A percentile compares a stretch with the other conserved stretches of the same genome.
Conservation (phyloP, 1,140 invertebrate genomes). For the Caerostris darwini region DNA sequence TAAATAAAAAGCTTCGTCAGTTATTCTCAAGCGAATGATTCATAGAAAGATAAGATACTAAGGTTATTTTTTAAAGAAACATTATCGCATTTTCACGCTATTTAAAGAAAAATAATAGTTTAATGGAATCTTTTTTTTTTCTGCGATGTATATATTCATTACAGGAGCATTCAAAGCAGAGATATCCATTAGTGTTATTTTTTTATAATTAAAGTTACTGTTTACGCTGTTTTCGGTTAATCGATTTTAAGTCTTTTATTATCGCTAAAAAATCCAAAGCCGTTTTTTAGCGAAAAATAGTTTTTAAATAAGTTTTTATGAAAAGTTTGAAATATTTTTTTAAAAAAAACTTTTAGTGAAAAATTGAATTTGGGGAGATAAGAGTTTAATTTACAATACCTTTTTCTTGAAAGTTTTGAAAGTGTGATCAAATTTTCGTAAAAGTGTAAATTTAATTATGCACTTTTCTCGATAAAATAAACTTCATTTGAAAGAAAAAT, state of each 20-base stretch:
- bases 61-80: not conserved
- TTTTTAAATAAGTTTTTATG: not conserved
- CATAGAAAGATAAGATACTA: not conserved
- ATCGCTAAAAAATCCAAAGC: not conserved
- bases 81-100: not conserved
- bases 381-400: too few species aligned
- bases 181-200: not conserved
- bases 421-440: too few species aligned
- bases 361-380: too few species aligned
- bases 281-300: too few species aligned
- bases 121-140: slow-evolving; percentile 4
- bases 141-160: not conserved
- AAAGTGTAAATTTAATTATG: too few species aligned
- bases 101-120: slow-evolving; percentile 40
- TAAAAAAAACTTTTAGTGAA: not conserved
- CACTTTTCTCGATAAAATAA: too few species aligned
- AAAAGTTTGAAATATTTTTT: not conserved
- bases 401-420: too few species aligned
- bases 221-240: not conserved
- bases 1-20: too few species aligned
- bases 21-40: not conserved
- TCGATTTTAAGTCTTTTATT: not conserved
- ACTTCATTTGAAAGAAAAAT: too few species aligned
- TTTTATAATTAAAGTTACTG: not conserved
- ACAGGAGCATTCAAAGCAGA: not conserved